Evolutionary conservation across 2,113 vertebrate species (phyloP), one percentile per base, ranked within the genome.

Genomic region (Callaeas wilsoni): DNA sequence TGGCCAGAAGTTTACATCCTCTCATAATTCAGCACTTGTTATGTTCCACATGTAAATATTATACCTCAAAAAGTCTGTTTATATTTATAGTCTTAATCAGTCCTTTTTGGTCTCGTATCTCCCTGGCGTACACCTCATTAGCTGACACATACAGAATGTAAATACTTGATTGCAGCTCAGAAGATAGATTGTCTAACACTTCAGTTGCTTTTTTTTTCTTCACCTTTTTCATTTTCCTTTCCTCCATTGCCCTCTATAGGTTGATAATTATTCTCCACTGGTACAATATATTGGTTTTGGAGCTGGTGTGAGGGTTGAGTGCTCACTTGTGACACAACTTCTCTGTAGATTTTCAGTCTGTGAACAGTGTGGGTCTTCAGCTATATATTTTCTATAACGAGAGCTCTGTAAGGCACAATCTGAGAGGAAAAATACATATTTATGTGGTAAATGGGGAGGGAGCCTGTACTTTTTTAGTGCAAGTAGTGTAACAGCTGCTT

Each of bases 181-280:
- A 60, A 79, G 26, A 42, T 30, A 19, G 3, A 49, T 67, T 87
- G 65, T 71, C 33, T 70, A 21, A 79, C 1, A 4, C 56, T 89
- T 90, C 73, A 57, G n/a, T 68, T 80, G 50, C 20, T 15, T 70
- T 92, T 84, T 82, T 75, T 75, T 86, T 93, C 32, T 93, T 86
- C 77, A 92, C 91, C 80, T 92, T 92, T 90, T 60, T 75, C 79
- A 68, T 94, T 97, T 97, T 92, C 85, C 94, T 97, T 95, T 92
- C 92, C 95, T 95, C 95, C 93, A 91, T 97, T 96, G 93, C 95
- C 93, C 93, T 96, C 93, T 96, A 96, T 96, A 92, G 96, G 93
- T 89, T 94, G 96, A 79, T 92, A 87, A 94, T 96, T 96, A 94
- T 69, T 93, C 76, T 96, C 76, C 46, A 42, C 80, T 92, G 90